These are phyloP conservation scores for Ambastaia sidthimunki DNA, from an alignment of 2,797 vertebrate species.

Conservation along the genomic window DNA sequence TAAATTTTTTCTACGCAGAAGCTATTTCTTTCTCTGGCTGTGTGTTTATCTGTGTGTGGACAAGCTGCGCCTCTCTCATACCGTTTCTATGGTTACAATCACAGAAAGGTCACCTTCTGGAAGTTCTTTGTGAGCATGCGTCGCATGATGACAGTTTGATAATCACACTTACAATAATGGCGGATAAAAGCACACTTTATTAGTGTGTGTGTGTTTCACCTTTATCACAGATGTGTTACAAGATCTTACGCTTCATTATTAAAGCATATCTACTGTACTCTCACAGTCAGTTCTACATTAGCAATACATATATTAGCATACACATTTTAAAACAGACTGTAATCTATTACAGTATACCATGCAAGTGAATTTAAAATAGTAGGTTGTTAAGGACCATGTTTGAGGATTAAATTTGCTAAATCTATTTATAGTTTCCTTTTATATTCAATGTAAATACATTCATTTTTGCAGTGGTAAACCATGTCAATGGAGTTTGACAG, in stretches of 20 bases:
- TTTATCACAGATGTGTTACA: conserved; percentile 24
- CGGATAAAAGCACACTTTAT: conserved; percentile 78
- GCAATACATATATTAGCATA: neutral
- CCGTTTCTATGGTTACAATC: conserved; percentile 79
- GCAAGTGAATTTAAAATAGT: neutral
- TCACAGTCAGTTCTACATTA: neutral
- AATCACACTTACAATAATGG: conserved; percentile 81
- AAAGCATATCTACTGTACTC: neutral
- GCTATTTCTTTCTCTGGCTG: conserved; percentile 30
- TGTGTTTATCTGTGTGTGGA: conserved; percentile 55
- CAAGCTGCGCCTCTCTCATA: conserved; percentile 65
- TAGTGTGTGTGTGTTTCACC: conserved; percentile 54
- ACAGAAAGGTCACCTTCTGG: conserved; percentile 85
- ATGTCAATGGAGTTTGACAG: neutral
- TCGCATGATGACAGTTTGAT: conserved; percentile 73
- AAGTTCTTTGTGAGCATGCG: conserved; percentile 74
- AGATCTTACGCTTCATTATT: neutral
- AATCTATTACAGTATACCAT: neutral
- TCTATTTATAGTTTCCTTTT: neutral
- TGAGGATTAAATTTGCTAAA: neutral
- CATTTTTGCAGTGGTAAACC: neutral
- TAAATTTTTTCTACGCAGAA: conserved; percentile 1
- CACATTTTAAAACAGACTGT: neutral
- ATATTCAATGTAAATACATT: neutral
- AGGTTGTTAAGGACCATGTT: neutral